Percentiles rank a stretch among this genome's conserved stretches.
These are phyloP conservation scores for Riptortus pedestris DNA, from an alignment of 1,140 invertebrate genomes.

Conservation along the genomic window DNA sequence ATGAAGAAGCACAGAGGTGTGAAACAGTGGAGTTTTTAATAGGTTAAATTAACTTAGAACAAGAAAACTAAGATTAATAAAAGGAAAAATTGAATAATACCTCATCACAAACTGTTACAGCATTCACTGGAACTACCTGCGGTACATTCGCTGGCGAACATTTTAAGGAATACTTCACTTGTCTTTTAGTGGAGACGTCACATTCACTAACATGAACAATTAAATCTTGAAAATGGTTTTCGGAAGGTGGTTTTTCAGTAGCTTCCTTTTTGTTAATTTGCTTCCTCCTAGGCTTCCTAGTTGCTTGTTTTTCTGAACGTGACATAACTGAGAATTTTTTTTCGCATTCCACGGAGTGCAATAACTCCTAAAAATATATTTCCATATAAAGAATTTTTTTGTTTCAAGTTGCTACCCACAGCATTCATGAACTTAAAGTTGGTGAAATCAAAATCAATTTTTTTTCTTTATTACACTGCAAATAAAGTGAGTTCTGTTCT, in stretches of 20 bases:
- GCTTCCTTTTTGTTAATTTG: slow-evolving; percentile 17
- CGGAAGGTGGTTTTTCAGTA: slow-evolving; percentile 15
- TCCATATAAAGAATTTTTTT: slow-evolving; percentile 17
- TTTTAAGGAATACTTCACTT: slow-evolving; percentile 6
- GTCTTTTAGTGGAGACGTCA: background rate
- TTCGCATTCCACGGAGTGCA: slow-evolving; percentile 49
- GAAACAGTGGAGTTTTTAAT: no score
- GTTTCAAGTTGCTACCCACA: no score
- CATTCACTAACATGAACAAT: slow-evolving; percentile 11
- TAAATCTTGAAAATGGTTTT: slow-evolving; percentile 25
- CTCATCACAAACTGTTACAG: slow-evolving; percentile 2
- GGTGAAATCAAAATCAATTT: no score
- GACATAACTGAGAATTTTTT: slow-evolving; percentile 3
- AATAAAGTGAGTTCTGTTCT: no score
- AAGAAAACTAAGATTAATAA: no score
- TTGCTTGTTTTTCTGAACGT: slow-evolving; percentile 34
- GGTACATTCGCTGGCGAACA: background rate
- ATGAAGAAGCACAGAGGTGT: no score
- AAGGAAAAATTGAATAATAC: no score
- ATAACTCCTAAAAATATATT: slow-evolving; percentile 41
- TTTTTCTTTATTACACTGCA: no score
- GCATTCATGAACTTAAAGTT: no score
- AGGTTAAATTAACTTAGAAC: no score
- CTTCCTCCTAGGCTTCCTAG: slow-evolving; percentile 17
- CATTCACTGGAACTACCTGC: slow-evolving; percentile 4